A percentile compares a stretch with the other conserved stretches of the same genome.
Evolutionary conservation across 2,888 invertebrate species (phyloP).

Genomic region (Onthophagus sagittarius): DNA sequence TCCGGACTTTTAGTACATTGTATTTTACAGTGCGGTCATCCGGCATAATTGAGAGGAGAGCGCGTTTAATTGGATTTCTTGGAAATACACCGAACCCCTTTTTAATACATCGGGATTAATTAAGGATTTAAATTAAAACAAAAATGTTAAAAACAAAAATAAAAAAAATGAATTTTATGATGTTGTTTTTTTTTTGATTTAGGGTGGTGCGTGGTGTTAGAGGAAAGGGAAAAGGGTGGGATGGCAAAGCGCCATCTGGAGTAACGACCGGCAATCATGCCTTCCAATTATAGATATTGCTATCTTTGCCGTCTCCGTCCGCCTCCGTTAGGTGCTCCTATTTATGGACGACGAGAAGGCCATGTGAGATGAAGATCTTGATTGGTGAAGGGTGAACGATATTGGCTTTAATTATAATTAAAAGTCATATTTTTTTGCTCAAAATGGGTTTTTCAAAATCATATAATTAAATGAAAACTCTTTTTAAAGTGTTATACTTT

Average conservation of each 20-base stretch:
- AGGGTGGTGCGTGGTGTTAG: too few relatives aligned
- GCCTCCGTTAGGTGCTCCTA: constrained; percentile 6
- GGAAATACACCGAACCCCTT: constrained; percentile 1
- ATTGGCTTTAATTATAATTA: neutral
- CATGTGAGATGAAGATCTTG: neutral
- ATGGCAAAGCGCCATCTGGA: constrained; percentile 1
- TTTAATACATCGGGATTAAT: constrained; percentile 1
- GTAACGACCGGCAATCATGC: constrained; percentile 11
- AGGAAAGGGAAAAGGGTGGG: too few relatives aligned
- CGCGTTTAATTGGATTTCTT: constrained; percentile 6
- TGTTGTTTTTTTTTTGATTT: too few relatives aligned
- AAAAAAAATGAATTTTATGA: neutral
- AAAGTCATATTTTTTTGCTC: too few relatives aligned
- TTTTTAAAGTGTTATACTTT: too few relatives aligned
- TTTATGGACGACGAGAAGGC: neutral
- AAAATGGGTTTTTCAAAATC: too few relatives aligned
- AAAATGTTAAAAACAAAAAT: neutral
- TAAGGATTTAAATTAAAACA: neutral
- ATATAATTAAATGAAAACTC: too few relatives aligned
- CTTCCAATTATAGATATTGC: constrained; percentile 12
- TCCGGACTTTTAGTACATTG: constrained; percentile 20
- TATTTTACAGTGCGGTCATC: constrained; percentile 19
- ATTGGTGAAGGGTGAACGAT: neutral
- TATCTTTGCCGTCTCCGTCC: constrained; percentile 4
- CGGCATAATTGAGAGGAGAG: neutral